phyloP scores from a whole-genome alignment of 2,888 invertebrate genomes.

The Sarcophaga caerulescens region DNA sequence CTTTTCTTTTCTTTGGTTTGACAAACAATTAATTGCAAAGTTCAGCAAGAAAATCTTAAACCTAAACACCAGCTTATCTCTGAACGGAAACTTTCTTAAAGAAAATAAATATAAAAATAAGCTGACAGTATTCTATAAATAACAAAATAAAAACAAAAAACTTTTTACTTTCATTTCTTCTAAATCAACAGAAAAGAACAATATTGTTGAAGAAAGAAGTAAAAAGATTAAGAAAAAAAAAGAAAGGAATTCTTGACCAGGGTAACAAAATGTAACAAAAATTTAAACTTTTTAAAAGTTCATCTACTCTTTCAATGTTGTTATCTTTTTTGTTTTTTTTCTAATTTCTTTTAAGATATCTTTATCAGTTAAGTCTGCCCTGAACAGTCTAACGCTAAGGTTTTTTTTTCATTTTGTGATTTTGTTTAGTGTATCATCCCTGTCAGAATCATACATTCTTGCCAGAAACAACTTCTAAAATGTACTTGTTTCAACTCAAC shows the following conservation, averaged over 20 bases:
- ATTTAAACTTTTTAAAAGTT: conserved; percentile 1
- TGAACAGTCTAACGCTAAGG: conserved; percentile 21
- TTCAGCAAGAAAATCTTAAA: conserved; percentile 31
- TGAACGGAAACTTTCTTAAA: conserved; percentile 15
- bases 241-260: conserved; percentile 25
- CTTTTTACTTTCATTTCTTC: conserved; percentile 29
- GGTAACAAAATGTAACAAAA: conserved; percentile 26
- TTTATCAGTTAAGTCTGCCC: conserved; percentile 10
- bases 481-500: not conserved
- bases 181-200: conserved; percentile 43
- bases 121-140: conserved; percentile 52
- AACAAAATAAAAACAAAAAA: conserved; percentile 12
- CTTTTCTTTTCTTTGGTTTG: not conserved
- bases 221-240: no score
- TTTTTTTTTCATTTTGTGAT: not conserved
- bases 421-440: not conserved
- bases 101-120: not conserved
- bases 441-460: conserved; percentile 23
- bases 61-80: conserved; percentile 5
- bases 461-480: not conserved
- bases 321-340: not conserved
- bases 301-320: conserved; percentile 13
- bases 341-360: not conserved
- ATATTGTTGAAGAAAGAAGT: conserved; percentile 24
- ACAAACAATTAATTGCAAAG: conserved; percentile 15